phyloP scores from a whole-genome alignment of 30 jellyfish, hydroid and myxozoan species.

The Aurelia aurita region DNA sequence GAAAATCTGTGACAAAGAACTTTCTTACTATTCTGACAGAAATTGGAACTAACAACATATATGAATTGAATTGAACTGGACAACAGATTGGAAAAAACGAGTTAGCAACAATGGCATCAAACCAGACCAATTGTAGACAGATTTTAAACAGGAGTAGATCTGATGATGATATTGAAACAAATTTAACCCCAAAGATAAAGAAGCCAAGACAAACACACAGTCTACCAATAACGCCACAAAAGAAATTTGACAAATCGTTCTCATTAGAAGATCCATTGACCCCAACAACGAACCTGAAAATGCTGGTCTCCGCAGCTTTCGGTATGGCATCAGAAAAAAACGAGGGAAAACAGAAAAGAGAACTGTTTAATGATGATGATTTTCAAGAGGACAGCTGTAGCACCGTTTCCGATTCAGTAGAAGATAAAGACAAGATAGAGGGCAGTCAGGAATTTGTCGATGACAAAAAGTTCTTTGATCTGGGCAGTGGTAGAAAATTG shows the following conservation, averaged over 20 bases:
- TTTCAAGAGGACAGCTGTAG: conserved; percentile 64
- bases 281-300: conserved; percentile 89
- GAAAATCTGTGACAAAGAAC: no score
- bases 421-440: conserved; percentile 34
- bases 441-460: conserved; percentile 7
- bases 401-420: conserved; percentile 56
- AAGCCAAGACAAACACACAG: conserved; percentile 19
- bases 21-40: no score
- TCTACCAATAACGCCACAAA: conserved; percentile 63
- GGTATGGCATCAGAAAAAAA: conserved; percentile 62
- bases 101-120: not conserved
- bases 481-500: conserved; percentile 68
- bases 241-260: conserved; percentile 1
- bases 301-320: conserved; percentile 93
- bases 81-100: no score
- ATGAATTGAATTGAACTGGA: no score
- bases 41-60: no score
- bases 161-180: conserved; percentile 20
- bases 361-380: conserved; percentile 49
- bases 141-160: conserved; percentile 10
- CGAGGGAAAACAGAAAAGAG: conserved; percentile 48
- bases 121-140: not conserved
- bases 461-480: not conserved
- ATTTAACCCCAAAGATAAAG: conserved; percentile 2
- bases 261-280: conserved; percentile 77